Conservation (phyloP, 2,888 invertebrate genomes). For the Dorcus hopei region DNA sequence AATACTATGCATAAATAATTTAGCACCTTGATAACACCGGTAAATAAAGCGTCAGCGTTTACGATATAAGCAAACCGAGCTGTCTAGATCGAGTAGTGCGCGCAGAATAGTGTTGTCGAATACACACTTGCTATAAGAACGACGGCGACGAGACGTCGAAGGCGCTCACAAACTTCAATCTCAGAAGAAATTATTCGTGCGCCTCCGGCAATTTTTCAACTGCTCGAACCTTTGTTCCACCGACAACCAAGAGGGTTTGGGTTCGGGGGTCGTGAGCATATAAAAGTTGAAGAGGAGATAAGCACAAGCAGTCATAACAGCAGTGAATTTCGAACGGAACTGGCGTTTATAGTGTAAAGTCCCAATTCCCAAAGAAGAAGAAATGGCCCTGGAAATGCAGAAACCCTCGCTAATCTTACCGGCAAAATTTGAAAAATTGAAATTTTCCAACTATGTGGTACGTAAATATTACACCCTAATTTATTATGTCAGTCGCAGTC, state of each 20-base stretch:
- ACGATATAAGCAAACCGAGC: too few relatives aligned
- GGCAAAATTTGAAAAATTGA: conserved; percentile 38
- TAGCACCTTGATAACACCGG: too few relatives aligned
- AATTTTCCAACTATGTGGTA: conserved; percentile 39
- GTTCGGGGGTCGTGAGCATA: not conserved
- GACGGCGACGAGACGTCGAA: too few relatives aligned
- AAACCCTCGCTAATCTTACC: conserved; percentile 30
- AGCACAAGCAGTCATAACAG: not conserved
- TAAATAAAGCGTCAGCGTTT: too few relatives aligned
- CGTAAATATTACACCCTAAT: conserved; percentile 9
- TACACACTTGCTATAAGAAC: too few relatives aligned
- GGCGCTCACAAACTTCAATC: too few relatives aligned
- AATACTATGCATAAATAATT: too few relatives aligned
- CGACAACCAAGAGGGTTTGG: not conserved
- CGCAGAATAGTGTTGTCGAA: too few relatives aligned
- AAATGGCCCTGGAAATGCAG: conserved; percentile 38
- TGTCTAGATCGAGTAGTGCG: too few relatives aligned
- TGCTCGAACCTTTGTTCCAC: not conserved
- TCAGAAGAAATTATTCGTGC: too few relatives aligned
- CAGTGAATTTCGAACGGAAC: not conserved
- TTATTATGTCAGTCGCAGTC: too few relatives aligned
- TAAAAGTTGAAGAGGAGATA: not conserved
- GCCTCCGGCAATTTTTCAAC: too few relatives aligned
- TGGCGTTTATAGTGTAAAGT: not conserved
- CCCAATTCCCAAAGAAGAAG: not conserved